Percentiles rank a stretch among this genome's conserved stretches.
These are phyloP conservation scores for Anthoscopus minutus DNA, from an alignment of 2,113 vertebrate genomes.

Conservation along the genomic window DNA sequence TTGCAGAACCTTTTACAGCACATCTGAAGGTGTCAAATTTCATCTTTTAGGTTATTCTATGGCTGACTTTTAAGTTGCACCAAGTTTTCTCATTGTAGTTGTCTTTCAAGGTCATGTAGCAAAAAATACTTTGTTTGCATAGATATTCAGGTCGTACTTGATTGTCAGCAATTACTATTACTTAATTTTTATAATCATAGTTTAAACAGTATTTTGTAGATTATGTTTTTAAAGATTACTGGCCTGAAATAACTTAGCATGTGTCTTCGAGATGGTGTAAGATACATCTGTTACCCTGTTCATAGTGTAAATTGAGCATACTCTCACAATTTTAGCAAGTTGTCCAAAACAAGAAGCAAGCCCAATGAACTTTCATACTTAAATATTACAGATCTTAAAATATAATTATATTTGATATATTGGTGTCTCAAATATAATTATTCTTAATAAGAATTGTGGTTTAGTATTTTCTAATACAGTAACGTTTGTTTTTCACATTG, in stretches of 20 bases:
- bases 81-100: background rate
- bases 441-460: background rate
- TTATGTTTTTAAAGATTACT: background rate
- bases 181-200: background rate
- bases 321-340: background rate
- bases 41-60: background rate
- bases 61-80: background rate
- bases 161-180: background rate
- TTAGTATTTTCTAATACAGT: background rate
- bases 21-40: background rate
- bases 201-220: background rate
- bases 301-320: background rate
- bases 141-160: background rate
- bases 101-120: background rate
- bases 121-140: background rate
- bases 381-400: background rate
- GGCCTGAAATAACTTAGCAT: rapidly evolving
- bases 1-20: background rate
- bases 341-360: background rate
- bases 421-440: background rate
- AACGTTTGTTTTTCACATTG: background rate
- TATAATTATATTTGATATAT: background rate
- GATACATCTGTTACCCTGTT: background rate
- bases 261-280: rapidly evolving
- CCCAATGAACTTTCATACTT: background rate